phyloP scores from a whole-genome alignment of 1,140 invertebrate genomes.

The Hesperophylax magnus region DNA sequence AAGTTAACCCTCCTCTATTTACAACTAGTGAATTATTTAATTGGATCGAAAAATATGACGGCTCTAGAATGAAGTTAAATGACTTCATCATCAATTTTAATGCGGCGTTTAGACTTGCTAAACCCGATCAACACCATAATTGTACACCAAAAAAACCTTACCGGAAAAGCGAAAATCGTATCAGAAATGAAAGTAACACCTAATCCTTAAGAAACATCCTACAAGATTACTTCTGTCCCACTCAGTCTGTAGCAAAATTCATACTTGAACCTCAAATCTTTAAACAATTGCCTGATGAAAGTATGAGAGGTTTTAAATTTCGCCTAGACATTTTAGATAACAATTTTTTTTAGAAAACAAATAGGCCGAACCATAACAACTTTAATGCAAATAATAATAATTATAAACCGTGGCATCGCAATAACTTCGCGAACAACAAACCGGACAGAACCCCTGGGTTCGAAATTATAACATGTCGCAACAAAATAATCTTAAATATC shows the following conservation, averaged over 20 bases:
- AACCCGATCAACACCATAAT: not conserved
- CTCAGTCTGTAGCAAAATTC: not conserved
- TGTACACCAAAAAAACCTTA: not conserved
- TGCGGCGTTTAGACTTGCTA: not conserved
- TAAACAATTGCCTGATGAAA: not conserved
- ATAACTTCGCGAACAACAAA: too few species aligned
- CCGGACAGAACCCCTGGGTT: too few species aligned
- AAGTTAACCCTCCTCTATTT: too few species aligned
- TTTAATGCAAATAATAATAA: too few species aligned
- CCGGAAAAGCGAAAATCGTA: not conserved
- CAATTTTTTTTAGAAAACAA: too few species aligned
- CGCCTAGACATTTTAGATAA: too few species aligned
- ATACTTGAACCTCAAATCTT: not conserved
- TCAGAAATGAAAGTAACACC: not conserved
- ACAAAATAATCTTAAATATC: too few species aligned
- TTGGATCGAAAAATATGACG: constrained; percentile 1
- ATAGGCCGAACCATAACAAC: too few species aligned
- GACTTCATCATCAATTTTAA: not conserved
- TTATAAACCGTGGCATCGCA: too few species aligned
- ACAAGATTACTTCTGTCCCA: not conserved
- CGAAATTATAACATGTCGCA: too few species aligned
- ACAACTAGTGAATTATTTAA: too few species aligned
- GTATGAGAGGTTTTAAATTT: too few species aligned
- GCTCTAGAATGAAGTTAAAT: not conserved
- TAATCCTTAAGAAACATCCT: not conserved